A percentile compares a stretch with the other conserved stretches of the same genome.
phyloP scores from a whole-genome alignment of 2,888 invertebrate genomes.

The Omphaloscelis lunosa region DNA sequence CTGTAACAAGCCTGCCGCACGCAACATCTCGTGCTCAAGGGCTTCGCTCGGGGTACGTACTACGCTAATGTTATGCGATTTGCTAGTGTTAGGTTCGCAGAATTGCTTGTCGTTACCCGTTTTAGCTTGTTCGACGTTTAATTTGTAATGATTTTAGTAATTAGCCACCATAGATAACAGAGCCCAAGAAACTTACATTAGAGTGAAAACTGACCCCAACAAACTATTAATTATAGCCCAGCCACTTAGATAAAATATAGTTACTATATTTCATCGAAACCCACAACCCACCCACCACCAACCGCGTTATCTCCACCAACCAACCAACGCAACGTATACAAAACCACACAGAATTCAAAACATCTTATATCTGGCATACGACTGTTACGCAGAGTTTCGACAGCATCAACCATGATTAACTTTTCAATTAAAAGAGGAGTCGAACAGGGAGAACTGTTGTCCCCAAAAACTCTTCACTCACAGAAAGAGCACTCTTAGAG shows the following conservation, averaged over 20 bases:
- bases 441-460: not conserved
- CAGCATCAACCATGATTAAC: not conserved
- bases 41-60: conserved; percentile 35
- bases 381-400: not conserved
- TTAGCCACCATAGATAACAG: conserved; percentile 18
- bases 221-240: not conserved
- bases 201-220: not conserved
- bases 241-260: not conserved
- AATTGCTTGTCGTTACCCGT: conserved; percentile 3
- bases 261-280: not conserved
- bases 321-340: not conserved
- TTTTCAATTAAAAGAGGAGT: not conserved
- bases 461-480: not conserved
- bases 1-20: conserved; percentile 38
- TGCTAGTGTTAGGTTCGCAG: conserved; percentile 27
- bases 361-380: not conserved
- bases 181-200: conserved; percentile 1
- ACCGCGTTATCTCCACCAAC: not conserved
- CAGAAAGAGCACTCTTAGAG: not conserved
- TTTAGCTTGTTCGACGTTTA: conserved; percentile 14
- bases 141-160: conserved; percentile 17
- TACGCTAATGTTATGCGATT: conserved; percentile 32
- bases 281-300: conserved; percentile 3
- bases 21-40: conserved; percentile 60
- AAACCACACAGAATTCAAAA: not conserved